Evolutionary conservation across 2,888 invertebrate genomes (phyloP), one percentile per base, ranked within the genome.

Genomic region (Nesidiocoris tenuis): DNA sequence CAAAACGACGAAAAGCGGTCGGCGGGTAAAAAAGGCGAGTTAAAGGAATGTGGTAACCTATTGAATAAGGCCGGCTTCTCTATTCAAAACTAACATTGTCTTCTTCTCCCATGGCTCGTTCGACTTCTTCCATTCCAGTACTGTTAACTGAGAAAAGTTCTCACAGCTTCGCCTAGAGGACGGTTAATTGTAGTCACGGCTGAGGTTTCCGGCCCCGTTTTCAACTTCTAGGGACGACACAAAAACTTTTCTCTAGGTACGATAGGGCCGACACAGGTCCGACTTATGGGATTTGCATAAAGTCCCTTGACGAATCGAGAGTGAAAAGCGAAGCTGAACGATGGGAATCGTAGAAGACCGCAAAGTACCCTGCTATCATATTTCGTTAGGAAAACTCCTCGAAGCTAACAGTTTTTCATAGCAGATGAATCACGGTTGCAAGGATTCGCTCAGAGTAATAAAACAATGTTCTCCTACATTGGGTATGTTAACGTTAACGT

Each of bases 141-240:
- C 57, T 70, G 70, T 22, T 70, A 70, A 59, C 70, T 70, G 70
- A 70, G 70, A 70, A 70, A 70, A 59, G 70, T 70, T 70, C 70
- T 70, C 70, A 70, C 70, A 70, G 57, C 70, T 70, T 65, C 65
- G 65, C 65, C 65, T 70, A 70, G 12, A 39, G 70, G 70, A 70
- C 59, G 70, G 18, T 70, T 70, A 70, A 70, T 70, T 70, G 70
- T 25, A 70, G 70, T 70, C 70, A 59, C 59, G 70, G 70, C 21
- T 0, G 70, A 21, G 22, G 24, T 25, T 70, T 70, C 70, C 70
- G 70, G 56, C 22, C 59, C 24, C 59, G 70, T 57, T 56, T 67
- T 54, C n/a, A 39, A 39, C 39, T 39, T 12, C 39, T 7, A 39
- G 39, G 39, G 12, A 12, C 39, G 39, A 39, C 39, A 39, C 39